Evolutionary conservation across 2,113 vertebrate species (phyloP).

Genomic region (Tetrax tetrax): DNA sequence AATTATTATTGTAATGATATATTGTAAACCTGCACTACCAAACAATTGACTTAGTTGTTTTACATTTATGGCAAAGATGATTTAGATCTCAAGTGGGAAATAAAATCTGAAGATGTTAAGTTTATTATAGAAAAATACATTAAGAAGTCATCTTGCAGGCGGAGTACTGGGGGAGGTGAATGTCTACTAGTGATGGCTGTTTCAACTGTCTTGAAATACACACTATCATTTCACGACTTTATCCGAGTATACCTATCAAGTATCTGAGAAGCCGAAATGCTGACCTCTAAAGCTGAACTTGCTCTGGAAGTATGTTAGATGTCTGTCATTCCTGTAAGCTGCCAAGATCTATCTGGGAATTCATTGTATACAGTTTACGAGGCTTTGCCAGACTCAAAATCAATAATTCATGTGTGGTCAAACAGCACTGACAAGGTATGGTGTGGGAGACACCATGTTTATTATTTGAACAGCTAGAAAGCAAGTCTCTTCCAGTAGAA

Average conservation of each 20-base stretch:
- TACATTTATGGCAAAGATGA: slow-evolving; percentile 62
- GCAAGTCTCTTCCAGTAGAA: neutral
- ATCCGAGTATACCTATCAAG: neutral
- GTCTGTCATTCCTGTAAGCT: neutral
- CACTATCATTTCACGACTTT: neutral
- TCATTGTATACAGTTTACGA: neutral
- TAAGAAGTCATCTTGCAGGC: slow-evolving; percentile 34
- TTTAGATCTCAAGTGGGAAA: slow-evolving; percentile 62
- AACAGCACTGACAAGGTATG: neutral
- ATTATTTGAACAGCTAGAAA: neutral
- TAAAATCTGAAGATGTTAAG: slow-evolving; percentile 16
- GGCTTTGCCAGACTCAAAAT: neutral
- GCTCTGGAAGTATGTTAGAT: neutral
- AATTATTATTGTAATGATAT: slow-evolving; percentile 50
- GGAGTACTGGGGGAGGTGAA: neutral
- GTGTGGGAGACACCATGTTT: neutral
- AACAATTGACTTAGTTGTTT: slow-evolving; percentile 58
- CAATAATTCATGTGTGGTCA: neutral
- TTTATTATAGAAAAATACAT: slow-evolving; percentile 54
- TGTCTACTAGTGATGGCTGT: neutral
- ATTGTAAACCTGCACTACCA: slow-evolving; percentile 45
- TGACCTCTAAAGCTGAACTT: neutral
- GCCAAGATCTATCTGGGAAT: neutral
- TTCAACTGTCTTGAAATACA: neutral
- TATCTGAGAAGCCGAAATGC: neutral